Base-by-base conservation (phyloP, 2,888 invertebrate genomes). In the Philereme transversata region DNA sequence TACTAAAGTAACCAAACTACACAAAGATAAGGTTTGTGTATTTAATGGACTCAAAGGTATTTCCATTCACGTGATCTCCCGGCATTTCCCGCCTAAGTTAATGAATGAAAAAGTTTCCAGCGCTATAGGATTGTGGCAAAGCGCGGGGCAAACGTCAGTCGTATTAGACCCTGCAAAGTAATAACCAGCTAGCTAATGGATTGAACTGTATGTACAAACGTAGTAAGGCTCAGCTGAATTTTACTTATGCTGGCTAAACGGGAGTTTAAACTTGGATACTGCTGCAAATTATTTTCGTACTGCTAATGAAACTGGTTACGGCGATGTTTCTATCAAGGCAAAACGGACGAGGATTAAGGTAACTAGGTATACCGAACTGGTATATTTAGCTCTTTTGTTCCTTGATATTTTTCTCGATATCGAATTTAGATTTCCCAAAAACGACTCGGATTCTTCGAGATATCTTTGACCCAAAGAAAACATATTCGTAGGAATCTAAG, bases 161-260 rank as follows among this genome's bases (percentile, higher is more conserved):
- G 74, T 77, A 74, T 73, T 74, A 68, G 72, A 72, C 73, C 71
- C 75, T 74, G 74, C 75, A 78, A 78, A 81, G 80, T 80, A 82
- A 79, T 81, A 82, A 79, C 70, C 77, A 75, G 75, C 69, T 61
- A 68, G 78, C 83, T 85, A 84, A 85, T 84, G 84, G 83, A 85
- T 85, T 84, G 82, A 79, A 76, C 78, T 74, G 74, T 76, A 72
- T 72, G 73, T 70, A 51, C 45, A 11, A 22, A 36, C 22, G 8
- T 8, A 40, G 8, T 40, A 5, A 56, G 36, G 33, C 56, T 49
- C 38, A 46, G 40, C 10, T 43, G 44, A 55, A 55, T 50, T 57
- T 54, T 57, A 48, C 47, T 41, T 57, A 40, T 22, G 40, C 50
- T 11, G 44, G 5, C 36, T 35, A 41, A 40, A 34, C 1, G 50